These are phyloP conservation scores for Rhinophrynus dorsalis DNA, from an alignment of 2,797 vertebrate genomes.

Conservation along the genomic window DNA sequence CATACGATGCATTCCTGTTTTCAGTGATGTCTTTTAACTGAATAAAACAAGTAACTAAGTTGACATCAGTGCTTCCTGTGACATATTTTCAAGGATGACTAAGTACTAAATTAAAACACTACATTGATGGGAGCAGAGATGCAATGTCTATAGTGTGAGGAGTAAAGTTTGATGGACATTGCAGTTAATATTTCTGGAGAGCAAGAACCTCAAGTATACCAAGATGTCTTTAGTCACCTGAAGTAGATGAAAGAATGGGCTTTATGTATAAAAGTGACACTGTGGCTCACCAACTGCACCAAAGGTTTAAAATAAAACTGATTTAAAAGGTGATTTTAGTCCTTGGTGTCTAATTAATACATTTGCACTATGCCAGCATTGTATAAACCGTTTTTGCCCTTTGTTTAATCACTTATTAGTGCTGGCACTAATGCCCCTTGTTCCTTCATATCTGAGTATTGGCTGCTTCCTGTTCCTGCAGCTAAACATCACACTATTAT, in stretches of 20 bases:
- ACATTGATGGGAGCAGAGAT: conserved; percentile 8
- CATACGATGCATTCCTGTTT: conserved; percentile 28
- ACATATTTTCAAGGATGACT: conserved; percentile 28
- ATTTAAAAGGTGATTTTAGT: no score
- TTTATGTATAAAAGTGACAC: neutral
- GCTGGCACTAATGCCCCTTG: no score
- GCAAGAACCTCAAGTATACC: conserved; percentile 2
- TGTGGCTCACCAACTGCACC: no score
- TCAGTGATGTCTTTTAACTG: conserved; percentile 25
- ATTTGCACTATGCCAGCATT: no score
- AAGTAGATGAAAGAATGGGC: conserved; percentile 3
- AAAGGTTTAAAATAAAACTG: no score
- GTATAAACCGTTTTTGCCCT: neutral
- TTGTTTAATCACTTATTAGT: no score
- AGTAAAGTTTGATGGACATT: conserved; percentile 3
- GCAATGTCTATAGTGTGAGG: neutral
- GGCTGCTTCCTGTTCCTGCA: no score
- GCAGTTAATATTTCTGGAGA: neutral
- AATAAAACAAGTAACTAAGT: conserved; percentile 14
- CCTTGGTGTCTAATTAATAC: no score
- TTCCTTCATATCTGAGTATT: no score
- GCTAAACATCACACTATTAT: no score
- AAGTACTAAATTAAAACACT: conserved; percentile 1
- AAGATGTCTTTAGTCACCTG: conserved; percentile 2
- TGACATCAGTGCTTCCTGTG: conserved; percentile 24